Evolutionary conservation across 2,888 invertebrate genomes (phyloP), one percentile per base, ranked within the genome.

Genomic region (Cerceris ruficornis): DNA sequence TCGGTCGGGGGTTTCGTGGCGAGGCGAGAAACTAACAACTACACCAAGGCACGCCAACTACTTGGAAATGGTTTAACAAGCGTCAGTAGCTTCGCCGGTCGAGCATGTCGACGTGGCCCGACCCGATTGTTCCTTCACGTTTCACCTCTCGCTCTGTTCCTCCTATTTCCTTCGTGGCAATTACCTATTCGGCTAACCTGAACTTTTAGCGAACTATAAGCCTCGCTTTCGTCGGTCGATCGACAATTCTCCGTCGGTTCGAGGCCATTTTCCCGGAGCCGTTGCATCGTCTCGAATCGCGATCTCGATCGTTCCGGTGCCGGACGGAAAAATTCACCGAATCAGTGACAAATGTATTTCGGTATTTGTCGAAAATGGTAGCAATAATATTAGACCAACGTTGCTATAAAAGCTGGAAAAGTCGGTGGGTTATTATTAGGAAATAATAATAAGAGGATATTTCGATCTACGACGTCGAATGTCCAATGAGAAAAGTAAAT

Each of bases 31-130:
- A 82, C 65, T 28, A 28, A 28, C 28, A 28, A 28, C 28, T 72
- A 67, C 72, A 65, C 69, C 70, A 62, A 69, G 65, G 82, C 69
- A 76, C 76, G 74, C 72, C 43, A 50, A 46, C n/a, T 64, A 39
- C 68, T 65, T 69, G 62, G 68, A 58, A 79, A 75, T 52, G 71
- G 72, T 70, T 72, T 71, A 77, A 67, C 75, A 74, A 77, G 72
- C 68, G 50, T 64, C 50, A 58, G 50, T 54, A 62, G 68, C 70
- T 65, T 69, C 62, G 42, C 61, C 68, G 57, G 66, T 54, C 70
- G 78, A 75, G 65, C 81, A 58, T 59, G 73, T 69, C 67, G 72
- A 58, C 69, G 52, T 52, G 50, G 61, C 62, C 62, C 58, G 50
- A 43, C 52, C 42, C 50, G 42, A 28, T 59, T 55, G 67, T 75